Base-by-base conservation (phyloP, 2,888 invertebrate species). In the Ceraclea dissimilis region DNA sequence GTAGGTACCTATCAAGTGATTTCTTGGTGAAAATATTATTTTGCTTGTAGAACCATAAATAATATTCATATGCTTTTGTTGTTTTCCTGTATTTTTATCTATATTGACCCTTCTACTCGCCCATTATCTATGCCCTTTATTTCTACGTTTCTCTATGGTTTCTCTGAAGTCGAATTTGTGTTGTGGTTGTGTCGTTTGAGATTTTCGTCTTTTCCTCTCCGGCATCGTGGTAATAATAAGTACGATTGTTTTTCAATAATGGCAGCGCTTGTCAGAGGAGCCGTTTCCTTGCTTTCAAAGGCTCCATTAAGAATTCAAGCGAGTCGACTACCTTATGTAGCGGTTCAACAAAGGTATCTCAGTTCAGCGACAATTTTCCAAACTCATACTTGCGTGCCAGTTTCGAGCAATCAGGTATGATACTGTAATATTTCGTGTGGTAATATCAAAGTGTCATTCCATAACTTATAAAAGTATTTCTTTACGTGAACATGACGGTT, bases 181-280 rank as follows among this genome's bases (percentile, higher is more conserved):
- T 16, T 11, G 47, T 44, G 47, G 51, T 48, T 13, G 39, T 13
- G 16, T 39, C 16, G 13, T 46, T 48, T 56, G 51, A 13, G 18
- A 31, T 17, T 46, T 44, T 43, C 52, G 49, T 21, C 52, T 49
- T 52, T 52, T 20, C n/a, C n/a, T n/a, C 49, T 6, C 26, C 47
- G 21, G 31, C 19, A 48, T 18, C 39, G 17, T 39, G 39, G 16
- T 49, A 31, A 16, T 39, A 5, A 2, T 4, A 34, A 13, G 34
- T 49, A 31, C 21, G 21, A 13, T n/a, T 16, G 47, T 46, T 54
- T 57, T 51, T 2, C 43, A 48, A 74, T 72, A 74, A 78, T 78
- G 78, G 76, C 78, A 71, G 76, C 75, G 64, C 66, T 78, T 65
- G 70, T 71, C 63, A 75, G 71, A 71, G 75, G 72, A 68, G 69